Evolutionary conservation across 2,888 invertebrate species (phyloP), one percentile per base, ranked within the genome.

Genomic region (Auanema sp.): DNA sequence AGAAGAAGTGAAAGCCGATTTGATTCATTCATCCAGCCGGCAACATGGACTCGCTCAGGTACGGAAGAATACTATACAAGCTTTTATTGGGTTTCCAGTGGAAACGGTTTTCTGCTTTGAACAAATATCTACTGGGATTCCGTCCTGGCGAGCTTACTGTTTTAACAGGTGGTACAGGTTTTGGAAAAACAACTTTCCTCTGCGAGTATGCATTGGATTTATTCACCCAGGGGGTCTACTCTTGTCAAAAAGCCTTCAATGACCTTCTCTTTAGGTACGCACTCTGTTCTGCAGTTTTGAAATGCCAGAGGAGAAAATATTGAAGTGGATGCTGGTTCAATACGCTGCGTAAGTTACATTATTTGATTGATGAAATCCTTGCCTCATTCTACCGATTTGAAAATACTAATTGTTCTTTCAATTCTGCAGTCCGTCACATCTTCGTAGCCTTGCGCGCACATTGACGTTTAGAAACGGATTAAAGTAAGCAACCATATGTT

Each of bases 261-360:
- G 8, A 33, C 33, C 10, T 16, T 2, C n/a, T 53, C 57, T 77
- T 18, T 55, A 80, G 80, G 71, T 82, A 8, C 79, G 83, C 14
- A 83, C 83, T 0, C 64, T 83, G 44, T 83, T 83, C 71, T 83
- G 83, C 65, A 79, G 78, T 58, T 83, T 81, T 60, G 83, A 83
- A 57, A 83, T 83, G 80, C 75, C 80, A 2, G 81, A 82, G 41
- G 79, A 79, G 52, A 79, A 79, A 56, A 77, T 83, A 54, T 72
- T 83, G 11, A 78, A 81, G 40, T 82, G 81, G 80, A 83, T 83
- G 81, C 64, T 83, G n/a, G 75, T 80, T 25, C 83, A 83, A 57
- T 83, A 70, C 58, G 77, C 82, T n/a, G 80, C 75, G 83, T 83
- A 72, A 66, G 77, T 57, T 8, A 14, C 56, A 44, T 50, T 18